phyloP scores from a whole-genome alignment of 2,113 vertebrate species.

The Paedocypris sp. region DNA sequence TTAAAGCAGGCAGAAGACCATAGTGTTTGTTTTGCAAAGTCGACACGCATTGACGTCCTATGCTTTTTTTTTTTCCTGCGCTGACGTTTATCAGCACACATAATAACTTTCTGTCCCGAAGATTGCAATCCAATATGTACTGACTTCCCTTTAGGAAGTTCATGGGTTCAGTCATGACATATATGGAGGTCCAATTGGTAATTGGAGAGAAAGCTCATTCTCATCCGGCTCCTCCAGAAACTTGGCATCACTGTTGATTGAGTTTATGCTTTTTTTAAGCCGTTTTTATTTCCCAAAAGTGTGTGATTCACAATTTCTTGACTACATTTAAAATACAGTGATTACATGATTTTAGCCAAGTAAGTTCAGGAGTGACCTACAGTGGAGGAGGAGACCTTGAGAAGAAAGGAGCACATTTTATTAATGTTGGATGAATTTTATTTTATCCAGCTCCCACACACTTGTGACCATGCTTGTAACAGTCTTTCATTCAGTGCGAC shows the following conservation, averaged over 20 bases:
- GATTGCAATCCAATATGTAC: slow-evolving; percentile 19
- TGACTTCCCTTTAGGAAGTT: slow-evolving; percentile 52
- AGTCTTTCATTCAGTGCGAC: slow-evolving; percentile 22
- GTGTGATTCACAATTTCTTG: no score
- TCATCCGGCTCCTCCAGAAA: slow-evolving; percentile 7
- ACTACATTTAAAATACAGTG: no score
- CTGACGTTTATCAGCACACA: not conserved
- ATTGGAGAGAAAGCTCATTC: slow-evolving; percentile 23
- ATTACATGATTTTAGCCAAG: no score
- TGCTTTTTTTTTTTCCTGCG: slow-evolving; percentile 13
- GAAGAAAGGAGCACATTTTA: no score
- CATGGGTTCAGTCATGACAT: slow-evolving; percentile 46
- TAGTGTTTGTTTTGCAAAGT: slow-evolving; percentile 5
- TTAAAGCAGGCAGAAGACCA: not conserved
- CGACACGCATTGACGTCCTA: slow-evolving; percentile 8
- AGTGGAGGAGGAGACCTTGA: no score
- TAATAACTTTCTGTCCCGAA: not conserved
- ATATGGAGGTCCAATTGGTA: not conserved
- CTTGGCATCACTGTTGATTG: no score
- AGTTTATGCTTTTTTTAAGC: no score
- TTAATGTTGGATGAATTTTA: slow-evolving; percentile 16
- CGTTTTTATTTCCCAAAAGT: no score
- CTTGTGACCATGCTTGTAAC: slow-evolving; percentile 14
- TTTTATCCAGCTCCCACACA: not conserved
- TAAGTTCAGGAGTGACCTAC: no score